Percentiles rank a stretch among this genome's conserved stretches.
Evolutionary conservation across 2,888 invertebrate species (phyloP).

Genomic region (Uropetala carovei): DNA sequence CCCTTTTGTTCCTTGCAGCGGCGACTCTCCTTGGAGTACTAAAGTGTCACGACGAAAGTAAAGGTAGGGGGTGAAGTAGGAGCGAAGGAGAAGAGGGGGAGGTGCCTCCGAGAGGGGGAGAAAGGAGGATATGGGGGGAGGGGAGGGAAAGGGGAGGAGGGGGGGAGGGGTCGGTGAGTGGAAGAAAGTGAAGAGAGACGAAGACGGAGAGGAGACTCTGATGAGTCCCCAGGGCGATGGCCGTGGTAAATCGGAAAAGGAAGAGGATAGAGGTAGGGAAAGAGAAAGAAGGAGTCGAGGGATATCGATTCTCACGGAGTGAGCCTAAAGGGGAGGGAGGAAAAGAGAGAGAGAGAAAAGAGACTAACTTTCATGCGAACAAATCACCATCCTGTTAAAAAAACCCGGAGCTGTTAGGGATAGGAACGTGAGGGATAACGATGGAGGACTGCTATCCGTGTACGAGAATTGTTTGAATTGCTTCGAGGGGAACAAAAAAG

Average conservation of each 20-base stretch:
- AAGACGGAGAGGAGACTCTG: conserved; percentile 12
- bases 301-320: neutral
- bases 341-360: conserved; percentile 31
- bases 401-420: neutral
- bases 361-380: conserved; percentile 33
- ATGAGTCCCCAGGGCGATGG: conserved; percentile 19
- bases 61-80: neutral
- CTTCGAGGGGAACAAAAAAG: neutral
- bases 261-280: neutral
- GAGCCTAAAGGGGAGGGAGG: neutral
- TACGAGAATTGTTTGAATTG: conserved; percentile 21
- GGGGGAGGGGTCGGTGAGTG: neutral
- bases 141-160: neutral
- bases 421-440: neutral
- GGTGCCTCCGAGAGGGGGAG: neutral
- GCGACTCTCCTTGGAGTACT: too few relatives aligned
- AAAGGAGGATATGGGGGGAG: neutral
- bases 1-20: too few relatives aligned
- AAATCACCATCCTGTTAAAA: conserved; percentile 37
- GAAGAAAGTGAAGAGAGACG: neutral
- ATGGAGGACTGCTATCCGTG: conserved; percentile 10
- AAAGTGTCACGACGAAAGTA: neutral
- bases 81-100: neutral
- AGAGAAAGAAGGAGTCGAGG: neutral
- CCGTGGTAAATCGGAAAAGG: neutral